Evolutionary conservation across 2,113 vertebrate genomes (phyloP).

Genomic region (Hypomesus transpacificus): DNA sequence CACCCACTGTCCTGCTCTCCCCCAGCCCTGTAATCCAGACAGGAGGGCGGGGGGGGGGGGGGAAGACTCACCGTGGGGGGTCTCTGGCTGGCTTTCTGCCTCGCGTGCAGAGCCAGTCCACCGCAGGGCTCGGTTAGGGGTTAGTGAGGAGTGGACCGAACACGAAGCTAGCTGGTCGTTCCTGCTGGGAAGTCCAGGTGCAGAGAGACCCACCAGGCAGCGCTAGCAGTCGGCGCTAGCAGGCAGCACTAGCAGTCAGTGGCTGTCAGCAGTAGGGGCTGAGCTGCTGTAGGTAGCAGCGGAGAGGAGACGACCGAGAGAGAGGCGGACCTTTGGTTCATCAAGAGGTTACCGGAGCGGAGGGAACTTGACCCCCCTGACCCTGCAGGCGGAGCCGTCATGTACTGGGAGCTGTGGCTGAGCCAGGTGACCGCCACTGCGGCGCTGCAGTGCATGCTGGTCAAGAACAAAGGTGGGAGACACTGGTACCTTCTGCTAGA

Average conservation of each 20-base stretch:
- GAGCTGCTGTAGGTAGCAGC: background rate
- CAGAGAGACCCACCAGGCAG: background rate
- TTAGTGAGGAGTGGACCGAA: no score
- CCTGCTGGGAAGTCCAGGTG: no score
- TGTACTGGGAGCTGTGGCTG: conserved; percentile 77
- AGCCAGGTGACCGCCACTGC: conserved; percentile 64
- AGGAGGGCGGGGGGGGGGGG: no score
- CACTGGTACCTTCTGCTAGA: background rate
- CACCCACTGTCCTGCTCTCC: no score
- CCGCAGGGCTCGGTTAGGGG: background rate
- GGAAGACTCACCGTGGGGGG: no score
- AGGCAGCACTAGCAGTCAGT: background rate
- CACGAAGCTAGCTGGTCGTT: no score
- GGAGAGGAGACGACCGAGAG: background rate
- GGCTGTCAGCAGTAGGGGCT: background rate
- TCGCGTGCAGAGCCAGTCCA: background rate
- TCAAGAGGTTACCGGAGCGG: background rate
- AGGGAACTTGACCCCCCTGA: background rate
- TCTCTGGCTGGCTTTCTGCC: background rate
- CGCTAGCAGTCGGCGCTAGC: background rate
- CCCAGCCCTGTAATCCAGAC: no score
- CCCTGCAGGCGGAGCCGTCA: conserved; percentile 29
- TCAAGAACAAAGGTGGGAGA: conserved; percentile 70
- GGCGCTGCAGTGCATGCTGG: conserved; percentile 61
- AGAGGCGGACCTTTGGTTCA: background rate